Evolutionary conservation across 2,888 invertebrate genomes (phyloP).

Genomic region (Apantesis nais): DNA sequence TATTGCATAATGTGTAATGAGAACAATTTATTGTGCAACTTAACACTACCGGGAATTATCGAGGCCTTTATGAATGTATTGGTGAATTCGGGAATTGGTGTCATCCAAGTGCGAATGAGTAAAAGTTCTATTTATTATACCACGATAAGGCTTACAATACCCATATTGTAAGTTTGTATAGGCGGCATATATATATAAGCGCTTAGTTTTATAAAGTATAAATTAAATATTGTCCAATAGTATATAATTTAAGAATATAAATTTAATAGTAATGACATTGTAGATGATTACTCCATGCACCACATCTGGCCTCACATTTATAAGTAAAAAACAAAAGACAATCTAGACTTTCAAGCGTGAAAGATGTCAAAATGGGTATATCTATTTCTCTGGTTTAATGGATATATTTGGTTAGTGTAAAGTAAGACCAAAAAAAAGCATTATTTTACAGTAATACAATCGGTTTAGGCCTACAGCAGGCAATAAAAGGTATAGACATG

Average conservation of each 20-base stretch:
- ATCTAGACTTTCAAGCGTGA: not conserved
- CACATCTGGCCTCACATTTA: not conserved
- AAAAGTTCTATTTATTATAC: not conserved
- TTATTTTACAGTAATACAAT: not conserved
- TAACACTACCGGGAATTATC: slow-evolving; percentile 32
- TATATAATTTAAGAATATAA: not conserved
- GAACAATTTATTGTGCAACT: slow-evolving; percentile 41
- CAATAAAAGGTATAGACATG: not conserved
- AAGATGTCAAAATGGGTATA: too few relatives aligned
- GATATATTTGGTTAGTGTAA: not conserved
- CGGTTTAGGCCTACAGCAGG: too few relatives aligned
- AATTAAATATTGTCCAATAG: too few relatives aligned
- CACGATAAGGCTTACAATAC: not conserved
- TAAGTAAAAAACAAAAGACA: not conserved
- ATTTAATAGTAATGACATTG: not conserved
- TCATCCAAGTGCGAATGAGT: not conserved
- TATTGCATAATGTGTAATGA: slow-evolving; percentile 51
- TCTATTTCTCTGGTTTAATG: not conserved
- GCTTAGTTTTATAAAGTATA: too few relatives aligned
- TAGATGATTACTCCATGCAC: not conserved
- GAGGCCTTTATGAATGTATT: slow-evolving; percentile 6
- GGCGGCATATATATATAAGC: too few relatives aligned
- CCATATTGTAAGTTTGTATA: not conserved
- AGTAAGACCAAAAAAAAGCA: not conserved
- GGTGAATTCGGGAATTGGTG: not conserved